Percentiles rank a stretch among this genome's conserved stretches.
Evolutionary conservation across 2,888 invertebrate species (phyloP).

Genomic region (Buathra laborator): DNA sequence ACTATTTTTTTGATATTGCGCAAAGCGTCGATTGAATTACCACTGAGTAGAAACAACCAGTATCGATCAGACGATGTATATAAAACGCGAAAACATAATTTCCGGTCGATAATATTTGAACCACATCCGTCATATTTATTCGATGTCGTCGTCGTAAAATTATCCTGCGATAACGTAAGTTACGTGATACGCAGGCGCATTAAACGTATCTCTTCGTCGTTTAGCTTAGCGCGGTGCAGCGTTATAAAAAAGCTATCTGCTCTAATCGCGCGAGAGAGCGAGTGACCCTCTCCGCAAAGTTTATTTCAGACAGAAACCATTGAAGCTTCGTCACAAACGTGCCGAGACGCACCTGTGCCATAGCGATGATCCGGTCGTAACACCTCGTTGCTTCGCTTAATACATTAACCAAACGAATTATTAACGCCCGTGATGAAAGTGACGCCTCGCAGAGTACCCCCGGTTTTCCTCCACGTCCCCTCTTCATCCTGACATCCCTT

Average conservation of each 20-base stretch:
- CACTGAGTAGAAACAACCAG: too few relatives aligned
- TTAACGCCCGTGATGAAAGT: conserved; percentile 82
- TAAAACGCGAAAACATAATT: too few relatives aligned
- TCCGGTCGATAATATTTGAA: too few relatives aligned
- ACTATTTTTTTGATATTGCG: too few relatives aligned
- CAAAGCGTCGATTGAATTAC: too few relatives aligned
- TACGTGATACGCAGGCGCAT: not conserved
- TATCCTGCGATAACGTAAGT: not conserved
- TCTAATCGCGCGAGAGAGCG: not conserved
- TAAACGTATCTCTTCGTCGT: conserved; percentile 12
- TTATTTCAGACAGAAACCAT: not conserved
- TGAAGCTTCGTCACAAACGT: not conserved
- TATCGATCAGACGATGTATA: too few relatives aligned
- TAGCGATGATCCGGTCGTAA: conserved; percentile 67
- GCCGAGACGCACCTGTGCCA: conserved; percentile 20
- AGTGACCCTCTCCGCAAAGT: not conserved
- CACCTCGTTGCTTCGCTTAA: conserved; percentile 80
- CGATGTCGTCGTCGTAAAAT: not conserved
- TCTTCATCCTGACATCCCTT: conserved; percentile 7
- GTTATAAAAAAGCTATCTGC: not conserved
- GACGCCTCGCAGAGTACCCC: conserved; percentile 38
- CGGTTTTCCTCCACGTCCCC: not conserved
- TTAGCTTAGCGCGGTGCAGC: not conserved
- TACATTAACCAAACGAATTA: conserved; percentile 83
- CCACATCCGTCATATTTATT: not conserved